Evolutionary conservation across 2,113 vertebrate genomes (phyloP).

Genomic region (Potamarius usumacintae): DNA sequence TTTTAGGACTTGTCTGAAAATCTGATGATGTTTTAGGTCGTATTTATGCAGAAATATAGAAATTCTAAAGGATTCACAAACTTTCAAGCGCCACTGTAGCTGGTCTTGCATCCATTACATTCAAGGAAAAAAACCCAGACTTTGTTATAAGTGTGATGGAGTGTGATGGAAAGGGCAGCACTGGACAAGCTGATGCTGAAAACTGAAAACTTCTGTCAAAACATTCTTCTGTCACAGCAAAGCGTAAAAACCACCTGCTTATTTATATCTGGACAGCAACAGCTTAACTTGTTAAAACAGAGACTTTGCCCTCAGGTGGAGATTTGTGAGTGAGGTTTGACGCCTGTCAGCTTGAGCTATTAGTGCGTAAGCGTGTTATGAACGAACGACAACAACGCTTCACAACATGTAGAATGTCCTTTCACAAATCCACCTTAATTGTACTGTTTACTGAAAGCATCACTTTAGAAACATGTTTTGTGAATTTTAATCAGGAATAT

Average conservation of each 20-base stretch:
- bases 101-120: not conserved
- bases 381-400: not conserved
- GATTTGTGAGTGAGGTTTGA: conserved; percentile 9
- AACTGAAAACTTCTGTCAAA: not conserved
- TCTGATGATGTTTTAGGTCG: too few relatives aligned
- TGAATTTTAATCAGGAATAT: not conserved
- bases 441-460: not conserved
- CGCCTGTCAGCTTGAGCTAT: not conserved
- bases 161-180: not conserved
- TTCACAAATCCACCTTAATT: too few relatives aligned
- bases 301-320: conserved; percentile 12
- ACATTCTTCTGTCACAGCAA: not conserved
- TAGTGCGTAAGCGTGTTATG: not conserved
- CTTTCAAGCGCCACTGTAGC: too few relatives aligned
- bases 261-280: conserved; percentile 19
- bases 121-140: not conserved
- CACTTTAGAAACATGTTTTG: not conserved
- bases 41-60: too few relatives aligned
- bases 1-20: too few relatives aligned
- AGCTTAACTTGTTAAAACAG: conserved; percentile 29
- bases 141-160: not conserved
- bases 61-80: too few relatives aligned
- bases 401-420: not conserved
- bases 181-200: not conserved
- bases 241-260: not conserved